These are phyloP conservation scores for Synergus umbraculus DNA, from an alignment of 2,888 invertebrate genomes.

Conservation along the genomic window DNA sequence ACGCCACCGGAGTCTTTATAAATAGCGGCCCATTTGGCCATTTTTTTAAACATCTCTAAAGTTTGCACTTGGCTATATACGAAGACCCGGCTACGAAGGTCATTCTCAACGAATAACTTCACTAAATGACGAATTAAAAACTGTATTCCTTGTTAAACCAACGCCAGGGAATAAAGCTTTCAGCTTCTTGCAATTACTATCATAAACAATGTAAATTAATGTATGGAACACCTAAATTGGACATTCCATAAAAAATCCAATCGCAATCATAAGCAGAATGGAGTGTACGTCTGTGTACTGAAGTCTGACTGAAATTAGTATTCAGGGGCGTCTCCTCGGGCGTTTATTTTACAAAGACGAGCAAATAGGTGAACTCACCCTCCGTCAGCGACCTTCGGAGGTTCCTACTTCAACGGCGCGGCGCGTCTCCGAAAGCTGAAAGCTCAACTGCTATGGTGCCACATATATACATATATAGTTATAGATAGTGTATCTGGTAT, in stretches of 20 bases:
- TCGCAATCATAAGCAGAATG: constrained; percentile 20
- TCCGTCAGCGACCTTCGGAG: constrained; percentile 49
- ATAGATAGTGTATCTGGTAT: background rate
- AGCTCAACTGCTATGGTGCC: constrained; percentile 49
- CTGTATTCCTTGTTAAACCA: too few species aligned
- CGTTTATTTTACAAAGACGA: constrained; percentile 73
- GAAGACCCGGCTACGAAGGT: constrained; percentile 12
- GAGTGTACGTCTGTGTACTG: constrained; percentile 22
- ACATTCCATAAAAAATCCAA: background rate
- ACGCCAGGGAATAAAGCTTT: too few species aligned
- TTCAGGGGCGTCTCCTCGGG: constrained; percentile 66
- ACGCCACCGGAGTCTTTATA: constrained; percentile 55
- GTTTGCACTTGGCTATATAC: constrained; percentile 33
- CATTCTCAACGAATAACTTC: constrained; percentile 21
- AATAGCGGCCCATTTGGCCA: constrained; percentile 58
- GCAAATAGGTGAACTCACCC: constrained; percentile 65
- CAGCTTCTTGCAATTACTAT: too few species aligned
- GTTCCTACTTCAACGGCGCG: constrained; percentile 50
- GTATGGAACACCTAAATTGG: too few species aligned
- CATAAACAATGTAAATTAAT: too few species aligned
- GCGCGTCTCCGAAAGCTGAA: constrained; percentile 43
- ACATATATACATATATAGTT: constrained; percentile 7
- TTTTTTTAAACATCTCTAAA: constrained; percentile 51
- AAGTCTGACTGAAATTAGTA: constrained; percentile 63
- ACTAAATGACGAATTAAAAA: background rate